Conservation (phyloP, 2,888 invertebrate species). For the Brachyopa scutellaris region DNA sequence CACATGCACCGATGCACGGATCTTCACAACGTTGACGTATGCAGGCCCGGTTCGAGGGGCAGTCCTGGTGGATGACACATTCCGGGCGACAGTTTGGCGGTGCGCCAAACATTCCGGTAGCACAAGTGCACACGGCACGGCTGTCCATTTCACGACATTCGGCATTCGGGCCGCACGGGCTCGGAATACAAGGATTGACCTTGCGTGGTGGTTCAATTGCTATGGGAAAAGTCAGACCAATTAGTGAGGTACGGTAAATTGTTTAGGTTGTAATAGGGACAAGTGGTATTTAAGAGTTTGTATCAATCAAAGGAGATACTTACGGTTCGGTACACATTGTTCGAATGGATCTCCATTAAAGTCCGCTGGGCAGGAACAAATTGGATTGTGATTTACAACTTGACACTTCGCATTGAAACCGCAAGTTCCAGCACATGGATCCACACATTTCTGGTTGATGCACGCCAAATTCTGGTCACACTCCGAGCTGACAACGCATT, state of each 20-base stretch:
- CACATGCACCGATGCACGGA: slow-evolving; percentile 90
- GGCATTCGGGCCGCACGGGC: slow-evolving; percentile 90
- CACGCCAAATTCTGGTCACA: slow-evolving; percentile 90
- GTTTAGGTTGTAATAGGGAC: background rate
- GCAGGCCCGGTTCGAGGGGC: slow-evolving; percentile 88
- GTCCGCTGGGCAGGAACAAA: slow-evolving; percentile 88
- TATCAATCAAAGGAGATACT: slow-evolving; percentile 67
- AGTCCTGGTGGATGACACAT: slow-evolving; percentile 88
- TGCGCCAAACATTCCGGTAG: slow-evolving; percentile 88
- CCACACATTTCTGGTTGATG: slow-evolving; percentile 89
- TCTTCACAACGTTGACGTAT: slow-evolving; percentile 88
- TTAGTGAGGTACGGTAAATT: background rate
- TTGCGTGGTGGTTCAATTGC: slow-evolving; percentile 82
- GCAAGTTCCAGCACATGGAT: slow-evolving; percentile 90
- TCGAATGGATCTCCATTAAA: slow-evolving; percentile 90
- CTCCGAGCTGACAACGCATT: slow-evolving; percentile 90
- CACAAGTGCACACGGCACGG: slow-evolving; percentile 89
- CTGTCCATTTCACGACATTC: slow-evolving; percentile 87
- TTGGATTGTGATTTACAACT: slow-evolving; percentile 90
- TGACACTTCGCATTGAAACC: slow-evolving; percentile 90
- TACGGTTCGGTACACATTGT: slow-evolving; percentile 84
- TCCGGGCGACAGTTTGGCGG: slow-evolving; percentile 91
- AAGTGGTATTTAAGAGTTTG: too few species aligned
- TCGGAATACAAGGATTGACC: slow-evolving; percentile 86
- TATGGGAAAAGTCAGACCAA: too few species aligned